Conservation (phyloP, 2,113 vertebrate genomes). For the Pluvianellus socialis region DNA sequence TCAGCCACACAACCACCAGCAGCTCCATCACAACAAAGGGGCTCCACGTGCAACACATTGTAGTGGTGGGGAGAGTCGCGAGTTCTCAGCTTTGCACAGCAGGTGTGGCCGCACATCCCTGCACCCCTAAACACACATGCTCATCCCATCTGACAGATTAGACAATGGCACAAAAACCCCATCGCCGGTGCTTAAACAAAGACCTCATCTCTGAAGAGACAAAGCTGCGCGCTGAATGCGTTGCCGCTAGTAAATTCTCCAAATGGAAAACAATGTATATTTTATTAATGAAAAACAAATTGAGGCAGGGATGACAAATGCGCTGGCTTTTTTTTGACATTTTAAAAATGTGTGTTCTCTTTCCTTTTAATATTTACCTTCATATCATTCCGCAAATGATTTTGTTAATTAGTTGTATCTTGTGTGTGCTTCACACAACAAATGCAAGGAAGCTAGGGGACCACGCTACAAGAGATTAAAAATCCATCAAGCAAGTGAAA, state of each 20-base stretch:
- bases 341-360: conserved; percentile 57
- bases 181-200: conserved; percentile 80
- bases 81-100: conserved; percentile 87
- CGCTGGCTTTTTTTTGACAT: conserved; percentile 53
- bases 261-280: conserved; percentile 76
- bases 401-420: conserved; percentile 75
- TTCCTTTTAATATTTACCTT: conserved; percentile 76
- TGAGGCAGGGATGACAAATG: conserved; percentile 40
- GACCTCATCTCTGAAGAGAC: conserved; percentile 71
- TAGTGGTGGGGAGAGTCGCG: conserved; percentile 81
- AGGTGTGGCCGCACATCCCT: conserved; percentile 90
- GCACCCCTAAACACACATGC: conserved; percentile 87
- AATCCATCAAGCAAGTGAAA: conserved; percentile 32
- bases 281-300: conserved; percentile 77
- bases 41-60: conserved; percentile 81
- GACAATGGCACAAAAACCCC: conserved; percentile 86
- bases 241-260: conserved; percentile 77
- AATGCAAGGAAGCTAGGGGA: conserved; percentile 5
- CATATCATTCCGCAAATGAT: conserved; percentile 63
- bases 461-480: conserved; percentile 45
- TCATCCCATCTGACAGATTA: conserved; percentile 89
- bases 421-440: not conserved
- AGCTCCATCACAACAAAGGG: conserved; percentile 85
- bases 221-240: conserved; percentile 65
- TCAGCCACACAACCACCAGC: conserved; percentile 87